phyloP scores from a whole-genome alignment of 2,888 invertebrate species.

The Diaprepes abbreviatus region DNA sequence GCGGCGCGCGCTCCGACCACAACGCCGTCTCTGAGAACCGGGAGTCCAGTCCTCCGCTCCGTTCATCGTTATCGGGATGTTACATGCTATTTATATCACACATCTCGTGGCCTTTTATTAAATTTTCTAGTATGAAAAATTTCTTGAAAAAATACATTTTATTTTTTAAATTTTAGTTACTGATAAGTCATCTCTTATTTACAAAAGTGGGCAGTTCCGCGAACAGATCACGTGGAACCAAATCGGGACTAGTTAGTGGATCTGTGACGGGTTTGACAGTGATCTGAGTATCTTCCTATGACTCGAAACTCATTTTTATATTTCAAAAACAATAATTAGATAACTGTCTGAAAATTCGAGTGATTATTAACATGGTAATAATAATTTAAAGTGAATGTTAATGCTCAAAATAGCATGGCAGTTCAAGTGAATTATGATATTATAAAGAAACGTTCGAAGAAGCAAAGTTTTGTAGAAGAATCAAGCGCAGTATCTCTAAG shows the following conservation, averaged over 20 bases:
- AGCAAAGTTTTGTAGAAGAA: background rate
- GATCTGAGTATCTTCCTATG: background rate
- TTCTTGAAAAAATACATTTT: too few species aligned
- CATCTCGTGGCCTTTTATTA: slow-evolving; percentile 1
- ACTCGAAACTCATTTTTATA: background rate
- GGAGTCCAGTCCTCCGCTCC: slow-evolving; percentile 40
- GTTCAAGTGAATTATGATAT: background rate
- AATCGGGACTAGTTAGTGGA: background rate
- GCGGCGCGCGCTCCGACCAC: slow-evolving; percentile 34
- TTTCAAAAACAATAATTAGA: too few species aligned
- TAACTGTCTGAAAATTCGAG: too few species aligned
- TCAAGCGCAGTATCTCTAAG: background rate
- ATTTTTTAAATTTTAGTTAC: background rate
- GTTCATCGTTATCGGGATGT: slow-evolving; percentile 32
- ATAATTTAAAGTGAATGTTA: background rate
- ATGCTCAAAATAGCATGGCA: slow-evolving; percentile 4
- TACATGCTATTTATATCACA: slow-evolving; percentile 8
- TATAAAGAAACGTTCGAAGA: background rate
- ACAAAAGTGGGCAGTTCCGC: background rate
- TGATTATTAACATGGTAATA: too few species aligned
- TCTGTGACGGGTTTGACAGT: background rate
- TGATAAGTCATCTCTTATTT: background rate
- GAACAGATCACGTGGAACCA: background rate
- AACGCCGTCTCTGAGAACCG: slow-evolving; percentile 39
- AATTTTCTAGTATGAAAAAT: background rate